Evolutionary conservation across 2,113 vertebrate species (phyloP).

Genomic region (Bubo bubo): DNA sequence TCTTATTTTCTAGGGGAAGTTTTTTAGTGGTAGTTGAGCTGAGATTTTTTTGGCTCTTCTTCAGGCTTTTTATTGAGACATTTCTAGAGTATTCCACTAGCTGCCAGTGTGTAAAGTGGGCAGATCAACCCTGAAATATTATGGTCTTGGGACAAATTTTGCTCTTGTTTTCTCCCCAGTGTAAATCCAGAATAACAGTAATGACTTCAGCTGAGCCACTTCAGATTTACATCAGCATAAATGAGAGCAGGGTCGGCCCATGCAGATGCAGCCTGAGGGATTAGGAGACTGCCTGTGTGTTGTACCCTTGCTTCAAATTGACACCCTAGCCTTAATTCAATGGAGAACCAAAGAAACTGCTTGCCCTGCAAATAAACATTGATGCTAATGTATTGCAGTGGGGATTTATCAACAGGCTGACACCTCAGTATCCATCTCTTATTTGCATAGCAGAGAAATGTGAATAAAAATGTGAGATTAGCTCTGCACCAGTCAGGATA

Average conservation of each 20-base stretch:
- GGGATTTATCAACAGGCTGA: conserved; percentile 38
- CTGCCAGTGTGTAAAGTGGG: neutral
- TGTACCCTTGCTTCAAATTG: conserved; percentile 4
- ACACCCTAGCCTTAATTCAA: conserved; percentile 17
- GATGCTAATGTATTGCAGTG: conserved; percentile 3
- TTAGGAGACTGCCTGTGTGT: neutral
- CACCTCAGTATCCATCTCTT: neutral
- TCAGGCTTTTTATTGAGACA: conserved; percentile 21
- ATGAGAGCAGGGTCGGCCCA: neutral
- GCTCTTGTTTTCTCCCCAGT: conserved; percentile 19
- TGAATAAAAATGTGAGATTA: conserved; percentile 10
- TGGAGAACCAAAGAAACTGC: neutral
- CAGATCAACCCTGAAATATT: conserved; percentile 16
- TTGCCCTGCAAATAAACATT: conserved; percentile 1
- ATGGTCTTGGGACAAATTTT: conserved; percentile 4
- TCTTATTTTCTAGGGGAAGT: conserved; percentile 7
- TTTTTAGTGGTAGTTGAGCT: neutral
- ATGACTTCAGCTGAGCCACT: conserved; percentile 33
- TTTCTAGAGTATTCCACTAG: conserved; percentile 19
- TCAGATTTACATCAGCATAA: conserved; percentile 31
- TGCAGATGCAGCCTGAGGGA: conserved; percentile 11
- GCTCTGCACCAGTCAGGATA: neutral
- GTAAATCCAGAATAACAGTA: conserved; percentile 27
- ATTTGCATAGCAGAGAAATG: conserved; percentile 36
- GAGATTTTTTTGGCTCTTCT: neutral